These are phyloP conservation scores for Xenus cinereus DNA, from an alignment of 2,113 vertebrate species.

Conservation along the genomic window DNA sequence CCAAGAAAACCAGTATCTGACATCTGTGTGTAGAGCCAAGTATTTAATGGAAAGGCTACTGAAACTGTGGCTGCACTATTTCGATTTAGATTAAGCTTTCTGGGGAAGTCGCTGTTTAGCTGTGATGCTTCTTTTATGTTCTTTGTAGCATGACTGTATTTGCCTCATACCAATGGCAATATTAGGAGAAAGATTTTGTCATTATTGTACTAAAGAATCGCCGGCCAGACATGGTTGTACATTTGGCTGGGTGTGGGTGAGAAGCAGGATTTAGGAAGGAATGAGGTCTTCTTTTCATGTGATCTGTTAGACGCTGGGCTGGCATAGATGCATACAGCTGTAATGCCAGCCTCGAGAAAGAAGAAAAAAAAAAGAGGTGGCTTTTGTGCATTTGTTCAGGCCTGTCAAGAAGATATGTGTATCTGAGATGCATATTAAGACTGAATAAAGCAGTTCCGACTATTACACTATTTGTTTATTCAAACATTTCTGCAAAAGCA, in stretches of 20 bases:
- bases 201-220: not conserved
- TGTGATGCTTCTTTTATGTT: not conserved
- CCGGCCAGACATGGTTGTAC: not conserved
- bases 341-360: not conserved
- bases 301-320: not conserved
- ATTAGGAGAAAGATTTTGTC: not conserved
- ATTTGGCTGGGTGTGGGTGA: not conserved
- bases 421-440: not conserved
- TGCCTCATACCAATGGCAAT: not conserved
- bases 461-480: not conserved
- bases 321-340: not conserved
- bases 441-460: not conserved
- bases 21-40: not conserved
- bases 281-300: not conserved
- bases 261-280: not conserved
- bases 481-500: not conserved
- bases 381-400: not conserved
- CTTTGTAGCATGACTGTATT: not conserved
- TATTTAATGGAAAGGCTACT: not conserved
- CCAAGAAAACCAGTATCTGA: not conserved
- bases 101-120: not conserved
- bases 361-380: accelerated
- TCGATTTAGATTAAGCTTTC: not conserved
- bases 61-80: not conserved
- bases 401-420: not conserved